Base-by-base conservation (phyloP, 2,797 vertebrate genomes). In the Gobionotothen gibberifrons region DNA sequence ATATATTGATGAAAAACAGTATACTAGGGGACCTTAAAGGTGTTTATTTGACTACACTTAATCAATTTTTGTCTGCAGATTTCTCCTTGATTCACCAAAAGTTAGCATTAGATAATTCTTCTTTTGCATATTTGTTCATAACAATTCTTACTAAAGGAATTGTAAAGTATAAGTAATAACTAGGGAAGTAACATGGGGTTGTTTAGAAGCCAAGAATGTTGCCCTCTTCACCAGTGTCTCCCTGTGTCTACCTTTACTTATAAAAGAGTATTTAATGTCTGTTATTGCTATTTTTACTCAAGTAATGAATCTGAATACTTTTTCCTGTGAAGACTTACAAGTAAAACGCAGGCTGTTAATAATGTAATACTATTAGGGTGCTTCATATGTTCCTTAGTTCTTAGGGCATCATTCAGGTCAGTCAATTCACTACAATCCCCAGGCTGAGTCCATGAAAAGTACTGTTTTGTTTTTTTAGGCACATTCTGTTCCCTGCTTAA, bases 401-500 rank as follows among this genome's bases (percentile, higher is more conserved):
- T 68, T 56, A 4, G 15, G 71, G 43, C 22, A 63, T 22, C 77
- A 21, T 75, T 62, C 55, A 81, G 72, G 83, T 81, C 87, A 84
- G 53, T 74, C 40, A 79, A 54, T 74, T 83, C 46, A 81, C 44
- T 44, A 54, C 75, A 87, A 86, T 85, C 69, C 81, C 73, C 13
- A 40, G 56, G 39, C 65, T 74, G 16, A 22, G 44, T 65, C 39
- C 22, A 56, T 46, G 29, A 77, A 78, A 75, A 80, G 74, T 77
- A 66, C 48, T 10, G 52, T 82, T 88, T 81, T 42, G 79, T 86
- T 81, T 65, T 26, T 81, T 69, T 55, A 66, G 54, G 78, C 52
- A 75, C 75, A 77, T 81, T 61, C 47, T 81, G 74, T 85, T 81
- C 75, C 66, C 78, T 74, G 67, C 73, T 87, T 78, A 72, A 85